Percentiles rank a stretch among this genome's conserved stretches.
phyloP scores from a whole-genome alignment of 2,797 vertebrate genomes.

The Bucorvus abyssinicus region DNA sequence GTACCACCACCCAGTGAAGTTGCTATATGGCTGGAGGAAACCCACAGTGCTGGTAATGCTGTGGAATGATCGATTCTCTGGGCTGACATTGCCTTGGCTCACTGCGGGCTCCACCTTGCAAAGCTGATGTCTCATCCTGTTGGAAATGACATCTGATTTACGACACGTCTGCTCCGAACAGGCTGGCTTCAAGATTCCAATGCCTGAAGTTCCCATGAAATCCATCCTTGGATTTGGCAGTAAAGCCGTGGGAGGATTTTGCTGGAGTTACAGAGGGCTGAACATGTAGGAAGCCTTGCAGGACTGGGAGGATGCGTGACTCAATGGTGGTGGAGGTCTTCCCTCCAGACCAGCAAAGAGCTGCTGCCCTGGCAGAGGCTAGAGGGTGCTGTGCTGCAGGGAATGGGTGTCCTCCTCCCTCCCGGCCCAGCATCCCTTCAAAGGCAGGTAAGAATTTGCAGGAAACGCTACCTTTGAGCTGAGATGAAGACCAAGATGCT shows the following conservation, averaged over 20 bases:
- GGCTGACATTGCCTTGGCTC: not conserved
- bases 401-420: slow-evolving; percentile 35
- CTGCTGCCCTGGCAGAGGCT: not conserved
- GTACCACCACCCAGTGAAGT: not conserved
- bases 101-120: not conserved
- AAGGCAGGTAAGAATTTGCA: not conserved
- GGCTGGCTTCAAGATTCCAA: not conserved
- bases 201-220: not conserved
- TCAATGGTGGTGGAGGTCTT: not conserved
- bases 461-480: not conserved
- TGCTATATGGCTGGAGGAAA: not conserved
- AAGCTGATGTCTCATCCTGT: not conserved
- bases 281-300: not conserved
- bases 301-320: not conserved
- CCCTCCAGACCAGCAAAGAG: not conserved
- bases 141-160: not conserved
- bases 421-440: not conserved
- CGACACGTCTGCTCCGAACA: not conserved
- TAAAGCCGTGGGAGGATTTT: not conserved
- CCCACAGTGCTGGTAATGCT: not conserved
- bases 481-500: not conserved
- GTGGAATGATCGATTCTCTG: not conserved
- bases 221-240: not conserved
- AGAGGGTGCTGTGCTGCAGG: slow-evolving; percentile 69
- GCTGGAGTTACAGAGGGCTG: accelerated